These are phyloP conservation scores for Lordiphosa clarofinis DNA, from an alignment of 1,140 invertebrate genomes.

Conservation along the genomic window DNA sequence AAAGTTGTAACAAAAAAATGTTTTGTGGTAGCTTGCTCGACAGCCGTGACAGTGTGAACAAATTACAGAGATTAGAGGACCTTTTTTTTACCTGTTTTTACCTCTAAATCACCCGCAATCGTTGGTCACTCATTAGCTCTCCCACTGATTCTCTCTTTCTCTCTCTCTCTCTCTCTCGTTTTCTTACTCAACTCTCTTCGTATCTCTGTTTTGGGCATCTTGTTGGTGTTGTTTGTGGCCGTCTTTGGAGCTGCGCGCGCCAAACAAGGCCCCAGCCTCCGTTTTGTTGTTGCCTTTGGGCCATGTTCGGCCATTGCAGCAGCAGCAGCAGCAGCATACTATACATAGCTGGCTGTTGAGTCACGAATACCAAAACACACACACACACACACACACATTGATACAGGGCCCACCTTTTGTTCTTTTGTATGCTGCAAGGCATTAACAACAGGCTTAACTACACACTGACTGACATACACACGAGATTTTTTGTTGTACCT, in stretches of 20 bases:
- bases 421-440: conserved; percentile 58
- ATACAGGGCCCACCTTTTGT: conserved; percentile 49
- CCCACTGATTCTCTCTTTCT: no score
- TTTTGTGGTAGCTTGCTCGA: no score
- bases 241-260: conserved; percentile 4
- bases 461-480: conserved; percentile 18
- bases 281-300: conserved; percentile 22
- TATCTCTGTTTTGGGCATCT: neutral
- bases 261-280: neutral
- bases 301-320: conserved; percentile 25
- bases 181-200: neutral
- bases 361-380: conserved; percentile 34
- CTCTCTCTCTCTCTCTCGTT: neutral
- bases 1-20: no score
- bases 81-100: no score
- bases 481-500: conserved; percentile 17
- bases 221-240: neutral
- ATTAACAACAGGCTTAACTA: conserved; percentile 61
- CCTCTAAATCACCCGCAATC: no score
- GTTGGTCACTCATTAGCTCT: no score
- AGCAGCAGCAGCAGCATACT: conserved; percentile 22
- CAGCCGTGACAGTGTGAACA: no score
- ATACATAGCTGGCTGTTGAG: conserved; percentile 51
- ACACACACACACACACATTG: conserved; percentile 10
- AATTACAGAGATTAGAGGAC: no score